Evolutionary conservation across 2,797 vertebrate species (phyloP).

Genomic region (Clangula hyemalis): DNA sequence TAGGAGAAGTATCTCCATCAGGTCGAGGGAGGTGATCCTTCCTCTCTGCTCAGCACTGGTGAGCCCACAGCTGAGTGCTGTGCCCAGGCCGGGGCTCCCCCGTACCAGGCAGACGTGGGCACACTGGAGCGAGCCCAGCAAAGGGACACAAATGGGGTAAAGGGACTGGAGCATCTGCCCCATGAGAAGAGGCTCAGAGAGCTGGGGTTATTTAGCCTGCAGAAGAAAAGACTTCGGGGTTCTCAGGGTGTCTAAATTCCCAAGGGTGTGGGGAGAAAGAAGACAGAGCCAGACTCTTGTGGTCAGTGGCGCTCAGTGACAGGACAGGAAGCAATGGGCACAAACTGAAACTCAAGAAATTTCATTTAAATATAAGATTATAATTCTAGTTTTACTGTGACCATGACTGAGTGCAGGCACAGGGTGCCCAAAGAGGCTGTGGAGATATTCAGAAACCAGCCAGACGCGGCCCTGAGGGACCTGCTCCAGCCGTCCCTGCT

Average conservation of each 20-base stretch:
- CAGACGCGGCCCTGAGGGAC: background rate
- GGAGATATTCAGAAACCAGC: background rate
- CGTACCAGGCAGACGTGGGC: background rate
- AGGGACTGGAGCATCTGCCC: background rate
- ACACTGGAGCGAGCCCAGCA: background rate
- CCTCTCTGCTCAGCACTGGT: background rate
- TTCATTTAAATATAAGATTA: too few relatives aligned
- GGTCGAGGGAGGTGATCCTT: fast-evolving
- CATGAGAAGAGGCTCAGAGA: background rate
- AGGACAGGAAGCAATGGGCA: background rate
- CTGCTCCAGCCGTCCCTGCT: background rate
- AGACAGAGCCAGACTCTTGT: background rate
- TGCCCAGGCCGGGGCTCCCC: background rate
- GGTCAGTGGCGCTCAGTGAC: background rate
- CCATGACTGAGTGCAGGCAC: too few relatives aligned
- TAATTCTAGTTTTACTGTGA: too few relatives aligned
- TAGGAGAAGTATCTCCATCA: background rate
- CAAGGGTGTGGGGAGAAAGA: background rate
- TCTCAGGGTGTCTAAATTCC: background rate
- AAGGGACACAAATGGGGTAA: background rate
- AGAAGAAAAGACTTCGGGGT: background rate
- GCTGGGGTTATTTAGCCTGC: background rate
- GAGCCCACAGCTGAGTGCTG: background rate
- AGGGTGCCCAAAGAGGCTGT: too few relatives aligned
- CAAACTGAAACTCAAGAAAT: too few relatives aligned